These are phyloP conservation scores for Blastobasis lacticolella DNA, from an alignment of 2,888 invertebrate genomes.

Conservation along the genomic window DNA sequence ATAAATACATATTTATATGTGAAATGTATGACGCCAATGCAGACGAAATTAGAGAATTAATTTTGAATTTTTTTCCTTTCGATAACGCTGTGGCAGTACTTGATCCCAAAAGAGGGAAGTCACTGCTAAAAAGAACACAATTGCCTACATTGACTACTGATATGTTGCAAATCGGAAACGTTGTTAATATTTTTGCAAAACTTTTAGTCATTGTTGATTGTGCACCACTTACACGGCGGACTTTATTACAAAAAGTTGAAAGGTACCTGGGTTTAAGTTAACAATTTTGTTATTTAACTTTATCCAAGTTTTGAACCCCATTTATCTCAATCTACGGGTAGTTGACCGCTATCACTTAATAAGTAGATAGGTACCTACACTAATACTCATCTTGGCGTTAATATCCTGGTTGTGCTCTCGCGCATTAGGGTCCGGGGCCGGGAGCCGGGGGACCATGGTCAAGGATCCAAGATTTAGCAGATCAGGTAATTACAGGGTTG, in stretches of 20 bases:
- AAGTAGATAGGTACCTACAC: too few relatives aligned
- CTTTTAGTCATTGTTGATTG: slow-evolving; percentile 80
- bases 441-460: too few relatives aligned
- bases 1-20: slow-evolving; percentile 77
- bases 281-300: too few relatives aligned
- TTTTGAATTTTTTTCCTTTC: slow-evolving; percentile 82
- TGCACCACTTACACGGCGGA: slow-evolving; percentile 79
- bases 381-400: too few relatives aligned
- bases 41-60: slow-evolving; percentile 79
- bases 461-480: too few relatives aligned
- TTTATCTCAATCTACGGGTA: too few relatives aligned
- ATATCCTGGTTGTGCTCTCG: too few relatives aligned
- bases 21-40: slow-evolving; percentile 91
- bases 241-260: slow-evolving; percentile 75
- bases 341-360: too few relatives aligned
- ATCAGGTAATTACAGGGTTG: too few relatives aligned
- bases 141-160: slow-evolving; percentile 76
- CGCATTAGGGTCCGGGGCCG: too few relatives aligned
- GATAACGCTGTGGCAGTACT: slow-evolving; percentile 88
- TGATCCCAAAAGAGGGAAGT: slow-evolving; percentile 74
- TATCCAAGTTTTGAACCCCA: too few relatives aligned
- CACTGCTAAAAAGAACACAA: slow-evolving; percentile 77
- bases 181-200: slow-evolving; percentile 82
- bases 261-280: slow-evolving; percentile 54
- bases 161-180: slow-evolving; percentile 84